A percentile compares a stretch with the other conserved stretches of the same genome.
These are phyloP conservation scores for Ammospiza caudacuta DNA, from an alignment of 2,113 vertebrate species.

Conservation along the genomic window DNA sequence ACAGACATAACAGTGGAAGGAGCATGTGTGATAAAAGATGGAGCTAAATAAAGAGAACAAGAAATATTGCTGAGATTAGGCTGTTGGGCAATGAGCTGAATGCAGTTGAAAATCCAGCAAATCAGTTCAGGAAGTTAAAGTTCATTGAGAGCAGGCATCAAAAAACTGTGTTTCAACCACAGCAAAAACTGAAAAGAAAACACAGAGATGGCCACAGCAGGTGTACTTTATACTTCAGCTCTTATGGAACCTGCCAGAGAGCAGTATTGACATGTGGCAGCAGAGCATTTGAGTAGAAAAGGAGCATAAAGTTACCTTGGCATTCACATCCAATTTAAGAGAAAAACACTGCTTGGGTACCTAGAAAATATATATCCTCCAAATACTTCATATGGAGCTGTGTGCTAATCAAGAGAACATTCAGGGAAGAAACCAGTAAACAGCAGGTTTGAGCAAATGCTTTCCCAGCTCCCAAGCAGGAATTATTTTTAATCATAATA, in stretches of 20 bases:
- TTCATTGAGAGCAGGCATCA: background rate
- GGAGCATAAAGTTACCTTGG: constrained; percentile 7
- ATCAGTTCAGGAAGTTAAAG: constrained; percentile 6
- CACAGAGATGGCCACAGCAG: background rate
- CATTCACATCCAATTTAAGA: constrained; percentile 16
- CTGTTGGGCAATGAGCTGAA: background rate
- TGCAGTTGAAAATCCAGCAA: constrained; percentile 13
- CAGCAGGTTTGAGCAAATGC: constrained; percentile 31
- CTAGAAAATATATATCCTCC: constrained; percentile 24
- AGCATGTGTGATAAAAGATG: background rate
- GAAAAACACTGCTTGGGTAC: background rate
- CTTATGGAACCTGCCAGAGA: background rate
- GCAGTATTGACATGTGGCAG: background rate
- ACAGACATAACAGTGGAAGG: background rate
- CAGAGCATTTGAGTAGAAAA: constrained; percentile 25
- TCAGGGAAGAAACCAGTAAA: constrained; percentile 21
- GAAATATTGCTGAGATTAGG: background rate
- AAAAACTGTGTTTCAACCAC: background rate
- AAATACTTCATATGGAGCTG: constrained; percentile 15
- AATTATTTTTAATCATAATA: constrained; percentile 31
- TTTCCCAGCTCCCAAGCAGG: background rate
- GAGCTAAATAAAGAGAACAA: background rate
- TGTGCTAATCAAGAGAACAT: constrained; percentile 43
- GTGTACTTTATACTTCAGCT: background rate
- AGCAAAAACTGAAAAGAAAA: constrained; percentile 19